These are phyloP conservation scores for Xiphophorus maculatus DNA, from an alignment of 2,113 vertebrate genomes.

Conservation along the genomic window DNA sequence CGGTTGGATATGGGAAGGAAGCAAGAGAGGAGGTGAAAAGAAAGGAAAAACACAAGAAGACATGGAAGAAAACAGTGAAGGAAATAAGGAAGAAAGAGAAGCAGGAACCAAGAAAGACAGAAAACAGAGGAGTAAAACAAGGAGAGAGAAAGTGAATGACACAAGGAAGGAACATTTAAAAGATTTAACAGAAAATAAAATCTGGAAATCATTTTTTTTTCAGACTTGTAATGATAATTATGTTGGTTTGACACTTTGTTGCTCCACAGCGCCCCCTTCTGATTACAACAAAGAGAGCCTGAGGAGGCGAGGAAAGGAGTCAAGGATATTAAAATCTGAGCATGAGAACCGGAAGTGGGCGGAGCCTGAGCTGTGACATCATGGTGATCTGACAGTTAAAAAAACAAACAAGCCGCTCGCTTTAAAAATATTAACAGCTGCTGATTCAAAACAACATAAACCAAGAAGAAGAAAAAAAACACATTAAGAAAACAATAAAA, in stretches of 20 bases:
- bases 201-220: not conserved
- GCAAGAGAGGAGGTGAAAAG: not conserved
- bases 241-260: too few relatives aligned
- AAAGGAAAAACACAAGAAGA: not conserved
- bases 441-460: slow-evolving; percentile 12
- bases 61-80: not conserved
- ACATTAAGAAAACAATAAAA: slow-evolving; percentile 3
- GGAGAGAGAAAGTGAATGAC: not conserved
- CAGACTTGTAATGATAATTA: not conserved
- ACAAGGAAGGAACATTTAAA: not conserved
- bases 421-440: slow-evolving; percentile 21
- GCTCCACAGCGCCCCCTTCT: too few relatives aligned
- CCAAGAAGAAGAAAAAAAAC: not conserved
- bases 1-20: not conserved
- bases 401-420: not conserved
- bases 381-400: not conserved
- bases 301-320: not conserved
- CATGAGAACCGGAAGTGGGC: not conserved
- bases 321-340: not conserved
- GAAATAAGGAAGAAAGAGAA: not conserved
- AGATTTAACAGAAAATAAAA: not conserved
- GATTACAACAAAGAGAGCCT: too few relatives aligned
- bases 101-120: not conserved
- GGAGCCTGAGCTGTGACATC: slow-evolving; percentile 6
- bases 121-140: too few relatives aligned